phyloP scores from a whole-genome alignment of 1,140 invertebrate species.

The Drosophila albomicans region DNA sequence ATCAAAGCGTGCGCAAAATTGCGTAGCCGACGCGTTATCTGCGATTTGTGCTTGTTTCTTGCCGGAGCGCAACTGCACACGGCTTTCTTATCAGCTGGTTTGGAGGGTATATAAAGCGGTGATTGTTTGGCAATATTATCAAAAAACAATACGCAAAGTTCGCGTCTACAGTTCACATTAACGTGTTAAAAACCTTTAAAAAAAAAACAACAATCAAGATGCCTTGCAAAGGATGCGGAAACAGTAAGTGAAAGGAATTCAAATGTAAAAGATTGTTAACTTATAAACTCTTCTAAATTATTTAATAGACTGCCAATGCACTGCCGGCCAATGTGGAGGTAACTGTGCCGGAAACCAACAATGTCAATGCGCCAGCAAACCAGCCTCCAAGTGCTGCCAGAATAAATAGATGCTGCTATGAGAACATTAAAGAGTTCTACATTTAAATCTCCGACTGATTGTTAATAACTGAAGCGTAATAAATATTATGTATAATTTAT shows the following conservation, averaged over 20 bases:
- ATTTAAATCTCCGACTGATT: slow-evolving; percentile 28
- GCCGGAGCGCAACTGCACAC: slow-evolving; percentile 56
- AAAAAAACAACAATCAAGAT: slow-evolving; percentile 37
- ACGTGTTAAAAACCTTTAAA: not conserved
- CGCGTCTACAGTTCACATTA: not conserved
- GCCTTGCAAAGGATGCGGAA: slow-evolving; percentile 78
- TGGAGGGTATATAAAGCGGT: slow-evolving; percentile 45
- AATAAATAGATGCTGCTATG: not conserved
- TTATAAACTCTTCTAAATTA: not conserved
- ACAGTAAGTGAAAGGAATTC: slow-evolving; percentile 49
- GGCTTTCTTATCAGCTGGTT: slow-evolving; percentile 49
- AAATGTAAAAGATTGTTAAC: not conserved
- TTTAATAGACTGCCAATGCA: slow-evolving; percentile 63
- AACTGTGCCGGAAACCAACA: slow-evolving; percentile 65
- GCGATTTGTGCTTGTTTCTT: slow-evolving; percentile 22
- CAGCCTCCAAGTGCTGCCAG: slow-evolving; percentile 57
- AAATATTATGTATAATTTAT: slow-evolving; percentile 3
- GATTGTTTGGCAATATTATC: not conserved
- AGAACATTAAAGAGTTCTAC: not conserved
- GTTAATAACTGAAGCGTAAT: slow-evolving; percentile 2
- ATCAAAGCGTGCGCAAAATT: slow-evolving; percentile 58
- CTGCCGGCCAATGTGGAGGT: slow-evolving; percentile 63
- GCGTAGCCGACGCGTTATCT: slow-evolving; percentile 15
- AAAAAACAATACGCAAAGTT: slow-evolving; percentile 3
- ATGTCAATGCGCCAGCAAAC: slow-evolving; percentile 61